A percentile compares a stretch with the other conserved stretches of the same genome.
Conservation (phyloP, 2,888 invertebrate species). For the Nemapogon koenigi region DNA sequence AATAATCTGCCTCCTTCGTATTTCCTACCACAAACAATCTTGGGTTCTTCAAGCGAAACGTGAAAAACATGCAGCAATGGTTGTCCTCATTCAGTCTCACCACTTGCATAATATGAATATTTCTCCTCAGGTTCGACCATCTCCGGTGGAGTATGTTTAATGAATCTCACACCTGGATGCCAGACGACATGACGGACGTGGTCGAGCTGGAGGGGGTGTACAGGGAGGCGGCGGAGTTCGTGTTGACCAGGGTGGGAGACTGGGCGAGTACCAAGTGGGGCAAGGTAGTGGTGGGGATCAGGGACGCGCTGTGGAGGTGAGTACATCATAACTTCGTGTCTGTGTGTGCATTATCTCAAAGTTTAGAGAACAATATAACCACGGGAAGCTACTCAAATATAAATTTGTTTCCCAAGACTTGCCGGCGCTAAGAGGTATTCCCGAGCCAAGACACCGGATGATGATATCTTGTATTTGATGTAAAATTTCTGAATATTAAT, state of each 20-base stretch:
- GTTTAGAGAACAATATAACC: too few relatives aligned
- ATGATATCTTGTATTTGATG: constrained; percentile 44
- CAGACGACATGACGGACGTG: constrained; percentile 20
- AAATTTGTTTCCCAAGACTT: too few relatives aligned
- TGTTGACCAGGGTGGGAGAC: too few relatives aligned
- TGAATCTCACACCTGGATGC: background rate
- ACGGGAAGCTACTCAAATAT: too few relatives aligned
- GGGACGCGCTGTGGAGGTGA: constrained; percentile 43
- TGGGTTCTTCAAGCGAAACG: background rate
- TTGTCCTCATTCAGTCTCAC: background rate
- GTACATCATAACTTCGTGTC: too few relatives aligned
- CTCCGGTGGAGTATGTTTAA: constrained; percentile 76
- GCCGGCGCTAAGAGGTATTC: constrained; percentile 81
- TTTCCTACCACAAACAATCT: background rate
- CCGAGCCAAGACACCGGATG: constrained; percentile 71
- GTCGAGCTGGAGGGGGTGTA: constrained; percentile 23
- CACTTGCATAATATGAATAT: background rate
- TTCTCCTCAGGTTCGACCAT: constrained; percentile 68
- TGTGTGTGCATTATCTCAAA: too few relatives aligned
- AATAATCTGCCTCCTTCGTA: too few relatives aligned
- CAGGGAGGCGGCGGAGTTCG: background rate
- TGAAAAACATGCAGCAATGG: background rate
- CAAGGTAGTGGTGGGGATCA: constrained; percentile 17
- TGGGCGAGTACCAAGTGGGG: background rate
- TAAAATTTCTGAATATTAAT: too few relatives aligned